These are phyloP conservation scores for Leucozona laternaria DNA, from an alignment of 2,888 invertebrate species.

Conservation along the genomic window DNA sequence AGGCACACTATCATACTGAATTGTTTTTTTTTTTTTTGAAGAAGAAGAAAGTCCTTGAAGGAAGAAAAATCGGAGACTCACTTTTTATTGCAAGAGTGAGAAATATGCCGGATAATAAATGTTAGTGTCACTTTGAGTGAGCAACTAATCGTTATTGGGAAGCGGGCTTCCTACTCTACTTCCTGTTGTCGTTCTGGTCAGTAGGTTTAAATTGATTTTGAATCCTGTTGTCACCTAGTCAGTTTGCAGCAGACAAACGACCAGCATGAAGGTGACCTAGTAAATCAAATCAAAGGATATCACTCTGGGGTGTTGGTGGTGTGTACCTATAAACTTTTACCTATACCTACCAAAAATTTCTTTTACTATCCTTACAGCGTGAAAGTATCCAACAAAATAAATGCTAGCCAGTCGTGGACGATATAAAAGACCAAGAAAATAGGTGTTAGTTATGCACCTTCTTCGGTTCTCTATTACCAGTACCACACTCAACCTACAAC, in stretches of 20 bases:
- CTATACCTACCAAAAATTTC: background rate
- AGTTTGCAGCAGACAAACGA: slow-evolving; percentile 7
- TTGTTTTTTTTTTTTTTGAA: background rate
- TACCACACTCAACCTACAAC: background rate
- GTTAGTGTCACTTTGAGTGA: slow-evolving; percentile 39
- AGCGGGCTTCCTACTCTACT: background rate
- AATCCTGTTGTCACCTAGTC: slow-evolving; percentile 62
- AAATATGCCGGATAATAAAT: slow-evolving; percentile 47
- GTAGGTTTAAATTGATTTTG: slow-evolving; percentile 31
- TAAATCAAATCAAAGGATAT: slow-evolving; percentile 40
- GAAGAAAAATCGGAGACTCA: slow-evolving; percentile 8
- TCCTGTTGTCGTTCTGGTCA: slow-evolving; percentile 13
- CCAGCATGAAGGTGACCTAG: slow-evolving; percentile 32
- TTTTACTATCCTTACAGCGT: slow-evolving; percentile 39
- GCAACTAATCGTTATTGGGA: slow-evolving; percentile 27
- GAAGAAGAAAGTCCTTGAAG: slow-evolving; percentile 29
- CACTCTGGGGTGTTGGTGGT: background rate
- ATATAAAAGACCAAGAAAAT: slow-evolving; percentile 17
- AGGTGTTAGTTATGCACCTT: slow-evolving; percentile 11
- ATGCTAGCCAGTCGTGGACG: slow-evolving; percentile 41
- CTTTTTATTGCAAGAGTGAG: background rate
- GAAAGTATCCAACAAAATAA: slow-evolving; percentile 48
- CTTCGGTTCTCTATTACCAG: slow-evolving; percentile 22
- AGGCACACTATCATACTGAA: background rate
- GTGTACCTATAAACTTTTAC: background rate